Conservation (phyloP, 2,888 invertebrate genomes). For the Drosophila buzzatii region DNA sequence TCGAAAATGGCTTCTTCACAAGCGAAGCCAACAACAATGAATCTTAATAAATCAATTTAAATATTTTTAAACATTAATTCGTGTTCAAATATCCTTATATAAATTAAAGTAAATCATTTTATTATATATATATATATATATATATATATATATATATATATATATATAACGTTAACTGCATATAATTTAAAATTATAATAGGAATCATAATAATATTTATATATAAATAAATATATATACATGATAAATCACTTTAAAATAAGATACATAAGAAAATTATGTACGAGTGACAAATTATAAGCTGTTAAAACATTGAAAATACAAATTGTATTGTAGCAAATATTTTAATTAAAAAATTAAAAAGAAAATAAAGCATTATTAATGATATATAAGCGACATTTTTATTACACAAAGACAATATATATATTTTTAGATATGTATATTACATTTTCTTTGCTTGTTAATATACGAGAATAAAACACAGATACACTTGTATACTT, state of each 20-base stretch:
- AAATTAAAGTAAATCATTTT: conserved; percentile 36
- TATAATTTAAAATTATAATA: conserved; percentile 67
- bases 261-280: conserved; percentile 46
- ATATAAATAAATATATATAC: conserved; percentile 48
- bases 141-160: too few species aligned
- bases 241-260: conserved; percentile 60
- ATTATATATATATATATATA: background rate
- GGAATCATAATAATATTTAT: conserved; percentile 69
- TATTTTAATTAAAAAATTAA: conserved; percentile 74
- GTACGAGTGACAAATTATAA: conserved; percentile 67
- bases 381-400: conserved; percentile 53
- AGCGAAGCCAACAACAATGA: conserved; percentile 31
- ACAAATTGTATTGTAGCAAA: conserved; percentile 79
- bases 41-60: conserved; percentile 41
- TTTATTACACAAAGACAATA: conserved; percentile 24
- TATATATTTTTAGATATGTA: conserved; percentile 2
- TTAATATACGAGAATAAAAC: conserved; percentile 15
- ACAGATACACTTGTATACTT: conserved; percentile 9
- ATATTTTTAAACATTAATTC: conserved; percentile 62
- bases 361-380: conserved; percentile 76
- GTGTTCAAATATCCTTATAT: conserved; percentile 66
- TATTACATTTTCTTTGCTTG: background rate
- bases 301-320: conserved; percentile 71
- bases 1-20: conserved; percentile 19
- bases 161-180: conserved; percentile 41